Percentiles rank a stretch among this genome's conserved stretches.
Evolutionary conservation across 2,888 invertebrate species (phyloP).

Genomic region (Heliconius hortense): DNA sequence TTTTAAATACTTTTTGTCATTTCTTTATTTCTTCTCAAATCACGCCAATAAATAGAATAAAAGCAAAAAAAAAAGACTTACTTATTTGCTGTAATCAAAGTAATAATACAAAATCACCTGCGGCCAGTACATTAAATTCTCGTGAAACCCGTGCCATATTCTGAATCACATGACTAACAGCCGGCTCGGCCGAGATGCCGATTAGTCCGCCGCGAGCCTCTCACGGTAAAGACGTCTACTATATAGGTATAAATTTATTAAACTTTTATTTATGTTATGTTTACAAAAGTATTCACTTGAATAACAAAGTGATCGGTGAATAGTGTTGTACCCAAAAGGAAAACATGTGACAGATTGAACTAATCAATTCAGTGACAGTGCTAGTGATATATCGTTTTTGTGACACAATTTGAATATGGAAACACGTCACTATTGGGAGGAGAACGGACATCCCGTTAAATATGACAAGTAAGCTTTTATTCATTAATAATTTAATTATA

Average conservation of each 20-base stretch:
- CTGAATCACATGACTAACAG: constrained; percentile 72
- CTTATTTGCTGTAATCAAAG: constrained; percentile 15
- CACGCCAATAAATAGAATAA: not conserved
- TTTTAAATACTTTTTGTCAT: no score
- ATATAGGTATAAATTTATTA: constrained; percentile 45
- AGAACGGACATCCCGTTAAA: constrained; percentile 70
- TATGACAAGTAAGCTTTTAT: constrained; percentile 69
- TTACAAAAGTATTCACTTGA: constrained; percentile 46
- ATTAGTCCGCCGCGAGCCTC: constrained; percentile 58
- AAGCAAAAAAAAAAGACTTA: not conserved
- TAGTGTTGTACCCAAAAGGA: constrained; percentile 49
- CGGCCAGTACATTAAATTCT: constrained; percentile 46
- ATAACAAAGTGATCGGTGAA: constrained; percentile 30
- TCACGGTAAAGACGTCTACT: constrained; percentile 51
- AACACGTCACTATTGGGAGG: constrained; percentile 74
- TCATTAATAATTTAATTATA: no score
- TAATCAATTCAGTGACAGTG: constrained; percentile 50
- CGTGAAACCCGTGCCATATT: constrained; percentile 56
- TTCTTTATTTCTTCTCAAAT: not conserved
- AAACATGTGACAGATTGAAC: constrained; percentile 54
- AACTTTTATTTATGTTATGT: constrained; percentile 44
- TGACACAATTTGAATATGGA: constrained; percentile 70
- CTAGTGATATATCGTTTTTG: constrained; percentile 54
- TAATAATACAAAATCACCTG: not conserved
- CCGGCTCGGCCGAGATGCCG: constrained; percentile 44